phyloP scores from a whole-genome alignment of 2,888 invertebrate genomes.

The Philopedon plagiatum region DNA sequence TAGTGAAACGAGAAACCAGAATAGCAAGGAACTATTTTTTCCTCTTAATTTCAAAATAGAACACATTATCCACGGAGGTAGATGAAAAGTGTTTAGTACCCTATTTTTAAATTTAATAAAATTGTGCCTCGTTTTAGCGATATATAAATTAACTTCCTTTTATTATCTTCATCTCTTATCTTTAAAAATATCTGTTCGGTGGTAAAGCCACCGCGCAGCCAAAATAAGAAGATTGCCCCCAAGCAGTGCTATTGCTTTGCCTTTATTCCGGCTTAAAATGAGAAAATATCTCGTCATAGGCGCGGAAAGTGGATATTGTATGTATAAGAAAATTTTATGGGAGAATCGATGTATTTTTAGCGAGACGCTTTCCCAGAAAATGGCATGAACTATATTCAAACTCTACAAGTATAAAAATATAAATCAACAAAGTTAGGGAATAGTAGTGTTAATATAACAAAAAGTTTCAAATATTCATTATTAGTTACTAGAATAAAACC shows the following conservation, averaged over 20 bases:
- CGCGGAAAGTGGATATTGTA: conserved; percentile 7
- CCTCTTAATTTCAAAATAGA: too few species aligned
- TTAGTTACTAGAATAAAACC: too few species aligned
- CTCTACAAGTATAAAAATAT: too few species aligned
- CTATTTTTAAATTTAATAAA: not conserved
- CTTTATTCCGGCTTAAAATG: conserved; percentile 10
- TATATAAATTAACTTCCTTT: not conserved
- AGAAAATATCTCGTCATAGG: conserved; percentile 12
- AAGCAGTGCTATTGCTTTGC: conserved; percentile 8
- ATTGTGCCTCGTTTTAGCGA: not conserved
- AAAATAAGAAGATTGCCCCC: conserved; percentile 10
- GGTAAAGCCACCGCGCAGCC: not conserved
- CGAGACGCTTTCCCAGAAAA: not conserved
- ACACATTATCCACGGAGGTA: too few species aligned
- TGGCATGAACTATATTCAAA: not conserved
- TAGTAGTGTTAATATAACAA: too few species aligned
- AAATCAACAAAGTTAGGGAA: too few species aligned
- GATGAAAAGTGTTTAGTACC: too few species aligned
- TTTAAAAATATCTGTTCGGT: not conserved
- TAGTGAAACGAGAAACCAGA: too few species aligned
- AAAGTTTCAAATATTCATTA: too few species aligned
- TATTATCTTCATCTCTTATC: not conserved
- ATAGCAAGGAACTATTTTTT: too few species aligned
- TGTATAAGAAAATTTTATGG: not conserved
- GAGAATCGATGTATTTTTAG: not conserved